Percentiles rank a stretch among this genome's conserved stretches.
Conservation (phyloP, 53 echinoderm and acorn worm genomes). For the Stichopus horrens region DNA sequence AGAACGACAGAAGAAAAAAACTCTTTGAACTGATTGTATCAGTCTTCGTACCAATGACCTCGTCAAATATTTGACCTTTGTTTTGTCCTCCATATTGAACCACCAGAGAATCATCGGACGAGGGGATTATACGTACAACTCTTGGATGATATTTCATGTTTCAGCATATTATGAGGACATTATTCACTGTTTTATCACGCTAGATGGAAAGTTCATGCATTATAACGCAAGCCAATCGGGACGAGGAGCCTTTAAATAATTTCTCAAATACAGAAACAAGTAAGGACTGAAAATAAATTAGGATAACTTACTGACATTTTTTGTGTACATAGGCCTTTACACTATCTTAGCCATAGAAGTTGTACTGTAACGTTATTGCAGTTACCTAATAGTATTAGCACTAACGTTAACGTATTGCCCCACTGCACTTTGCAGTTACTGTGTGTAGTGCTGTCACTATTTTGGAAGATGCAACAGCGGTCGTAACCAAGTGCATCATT, state of each 20-base stretch:
- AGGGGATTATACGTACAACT: constrained; percentile 27
- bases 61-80: constrained; percentile 52
- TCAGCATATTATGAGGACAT: constrained; percentile 26
- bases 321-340: constrained; percentile 1
- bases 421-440: too few species aligned
- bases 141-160: constrained; percentile 33
- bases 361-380: background rate
- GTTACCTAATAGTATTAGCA: too few species aligned
- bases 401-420: too few species aligned
- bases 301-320: background rate
- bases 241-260: constrained; percentile 96
- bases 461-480: too few species aligned
- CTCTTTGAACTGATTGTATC: background rate
- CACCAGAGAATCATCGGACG: constrained; percentile 11
- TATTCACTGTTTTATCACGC: constrained; percentile 52
- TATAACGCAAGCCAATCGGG: constrained; percentile 99
- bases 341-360: background rate
- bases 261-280: constrained; percentile 91
- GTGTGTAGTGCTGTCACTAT: too few species aligned
- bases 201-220: constrained; percentile 99
- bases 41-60: constrained; percentile 18
- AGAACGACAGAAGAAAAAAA: too few species aligned
- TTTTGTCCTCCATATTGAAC: constrained; percentile 50
- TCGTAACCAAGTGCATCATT: too few species aligned
- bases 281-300: constrained; percentile 50